Evolutionary conservation across 2,113 vertebrate genomes (phyloP).

Genomic region (Hymenochirus boettgeri): DNA sequence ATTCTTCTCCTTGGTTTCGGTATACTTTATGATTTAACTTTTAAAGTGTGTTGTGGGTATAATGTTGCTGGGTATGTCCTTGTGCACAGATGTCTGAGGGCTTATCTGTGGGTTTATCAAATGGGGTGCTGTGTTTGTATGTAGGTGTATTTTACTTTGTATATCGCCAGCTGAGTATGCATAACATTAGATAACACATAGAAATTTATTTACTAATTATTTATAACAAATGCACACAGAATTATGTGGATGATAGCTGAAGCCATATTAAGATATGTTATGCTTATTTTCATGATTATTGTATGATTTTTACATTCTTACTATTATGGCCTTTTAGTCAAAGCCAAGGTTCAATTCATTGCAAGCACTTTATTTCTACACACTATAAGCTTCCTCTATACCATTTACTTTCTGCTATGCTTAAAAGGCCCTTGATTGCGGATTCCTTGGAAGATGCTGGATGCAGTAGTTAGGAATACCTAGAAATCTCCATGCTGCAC

Average conservation of each 20-base stretch:
- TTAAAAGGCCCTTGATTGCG: neutral
- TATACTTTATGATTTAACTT: slow-evolving; percentile 16
- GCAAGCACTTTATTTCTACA: slow-evolving; percentile 31
- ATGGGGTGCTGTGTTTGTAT: slow-evolving; percentile 19
- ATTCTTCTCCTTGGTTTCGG: slow-evolving; percentile 30
- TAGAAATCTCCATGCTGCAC: neutral
- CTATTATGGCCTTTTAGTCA: slow-evolving; percentile 25
- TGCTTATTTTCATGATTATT: slow-evolving; percentile 1
- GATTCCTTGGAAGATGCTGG: neutral
- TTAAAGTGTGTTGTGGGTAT: slow-evolving; percentile 19
- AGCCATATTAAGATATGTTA: slow-evolving; percentile 23
- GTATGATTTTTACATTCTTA: slow-evolving; percentile 30
- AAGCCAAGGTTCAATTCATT: slow-evolving; percentile 31
- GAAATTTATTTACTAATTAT: slow-evolving; percentile 11
- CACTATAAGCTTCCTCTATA: slow-evolving; percentile 5
- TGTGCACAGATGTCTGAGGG: slow-evolving; percentile 28
- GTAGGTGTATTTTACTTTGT: slow-evolving; percentile 29
- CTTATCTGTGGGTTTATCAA: slow-evolving; percentile 13
- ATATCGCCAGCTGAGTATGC: slow-evolving; percentile 4
- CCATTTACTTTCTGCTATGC: slow-evolving; percentile 5
- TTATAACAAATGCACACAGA: slow-evolving; percentile 15
- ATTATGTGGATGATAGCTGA: slow-evolving; percentile 33
- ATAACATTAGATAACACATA: slow-evolving; percentile 14
- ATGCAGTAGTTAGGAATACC: neutral
- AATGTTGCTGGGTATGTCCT: slow-evolving; percentile 23